Percentiles rank a stretch among this genome's conserved stretches.
These are phyloP conservation scores for Mastigias papua DNA, from an alignment of 30 jellyfish, hydroid and myxozoan species.

Conservation along the genomic window DNA sequence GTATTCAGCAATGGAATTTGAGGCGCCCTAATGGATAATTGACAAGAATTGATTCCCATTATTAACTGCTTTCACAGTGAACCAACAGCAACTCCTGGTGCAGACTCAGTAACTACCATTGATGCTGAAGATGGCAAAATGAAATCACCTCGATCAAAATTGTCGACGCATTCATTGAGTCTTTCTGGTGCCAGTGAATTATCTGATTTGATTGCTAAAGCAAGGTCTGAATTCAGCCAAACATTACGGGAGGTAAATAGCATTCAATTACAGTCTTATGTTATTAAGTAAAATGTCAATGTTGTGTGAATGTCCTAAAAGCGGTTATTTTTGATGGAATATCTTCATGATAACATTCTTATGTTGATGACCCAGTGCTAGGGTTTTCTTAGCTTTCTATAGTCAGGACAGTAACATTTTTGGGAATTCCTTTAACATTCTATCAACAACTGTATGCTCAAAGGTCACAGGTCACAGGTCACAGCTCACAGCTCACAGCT, in stretches of 20 bases:
- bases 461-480: no score
- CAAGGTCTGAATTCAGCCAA: slow-evolving; percentile 66
- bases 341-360: no score
- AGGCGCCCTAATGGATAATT: slow-evolving; percentile 4
- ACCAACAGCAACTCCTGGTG: not conserved
- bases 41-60: not conserved
- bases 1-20: not conserved
- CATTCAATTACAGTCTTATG: not conserved
- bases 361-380: no score
- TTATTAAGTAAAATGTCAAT: no score
- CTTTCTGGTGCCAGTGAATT: slow-evolving; percentile 50
- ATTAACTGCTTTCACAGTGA: not conserved
- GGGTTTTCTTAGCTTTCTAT: no score
- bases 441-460: no score
- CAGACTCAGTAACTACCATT: not conserved
- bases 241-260: slow-evolving; percentile 51
- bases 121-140: slow-evolving; percentile 9
- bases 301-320: no score
- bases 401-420: no score
- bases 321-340: no score
- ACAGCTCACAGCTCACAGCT: no score
- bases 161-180: slow-evolving; percentile 70
- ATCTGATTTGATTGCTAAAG: slow-evolving; percentile 65
- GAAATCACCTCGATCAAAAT: slow-evolving; percentile 37
- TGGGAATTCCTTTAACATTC: no score